Evolutionary conservation across 2,888 invertebrate species (phyloP).

Genomic region (Drosophila kuntzei): DNA sequence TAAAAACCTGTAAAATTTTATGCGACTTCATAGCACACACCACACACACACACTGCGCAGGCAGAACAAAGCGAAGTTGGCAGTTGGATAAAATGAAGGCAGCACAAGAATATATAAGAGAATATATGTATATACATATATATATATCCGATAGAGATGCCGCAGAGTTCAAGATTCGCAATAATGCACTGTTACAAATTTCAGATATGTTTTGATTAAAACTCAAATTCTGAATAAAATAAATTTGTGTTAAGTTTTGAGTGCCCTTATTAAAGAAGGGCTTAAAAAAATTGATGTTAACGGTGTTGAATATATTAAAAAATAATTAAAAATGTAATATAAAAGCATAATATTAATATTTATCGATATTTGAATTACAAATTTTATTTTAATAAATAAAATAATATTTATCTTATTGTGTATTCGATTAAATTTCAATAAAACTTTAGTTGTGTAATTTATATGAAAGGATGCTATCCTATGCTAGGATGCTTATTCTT

Average conservation of each 20-base stretch:
- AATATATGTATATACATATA: conserved; percentile 24
- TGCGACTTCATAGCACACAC: conserved; percentile 48
- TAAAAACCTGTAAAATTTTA: conserved; percentile 73
- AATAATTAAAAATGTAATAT: too few species aligned
- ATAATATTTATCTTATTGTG: too few species aligned
- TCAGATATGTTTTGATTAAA: background rate
- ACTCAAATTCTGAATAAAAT: background rate
- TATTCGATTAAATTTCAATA: too few species aligned
- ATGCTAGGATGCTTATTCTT: too few species aligned
- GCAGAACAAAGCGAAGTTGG: conserved; percentile 30
- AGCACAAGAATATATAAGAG: conserved; percentile 29
- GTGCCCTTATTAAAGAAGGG: too few species aligned
- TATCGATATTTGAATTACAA: too few species aligned
- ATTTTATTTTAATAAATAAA: too few species aligned
- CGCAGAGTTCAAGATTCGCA: conserved; percentile 28
- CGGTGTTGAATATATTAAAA: too few species aligned
- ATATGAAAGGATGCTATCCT: too few species aligned
- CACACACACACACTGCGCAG: conserved; percentile 10
- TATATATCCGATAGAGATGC: conserved; percentile 33
- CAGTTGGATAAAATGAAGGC: conserved; percentile 58
- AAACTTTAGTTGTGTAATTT: too few species aligned
- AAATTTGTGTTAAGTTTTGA: background rate
- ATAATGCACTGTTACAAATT: conserved; percentile 43
- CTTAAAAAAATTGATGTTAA: too few species aligned
- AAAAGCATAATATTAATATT: too few species aligned